Evolutionary conservation across 2,797 vertebrate genomes (phyloP).

Genomic region (Pogonophryne albipinna): DNA sequence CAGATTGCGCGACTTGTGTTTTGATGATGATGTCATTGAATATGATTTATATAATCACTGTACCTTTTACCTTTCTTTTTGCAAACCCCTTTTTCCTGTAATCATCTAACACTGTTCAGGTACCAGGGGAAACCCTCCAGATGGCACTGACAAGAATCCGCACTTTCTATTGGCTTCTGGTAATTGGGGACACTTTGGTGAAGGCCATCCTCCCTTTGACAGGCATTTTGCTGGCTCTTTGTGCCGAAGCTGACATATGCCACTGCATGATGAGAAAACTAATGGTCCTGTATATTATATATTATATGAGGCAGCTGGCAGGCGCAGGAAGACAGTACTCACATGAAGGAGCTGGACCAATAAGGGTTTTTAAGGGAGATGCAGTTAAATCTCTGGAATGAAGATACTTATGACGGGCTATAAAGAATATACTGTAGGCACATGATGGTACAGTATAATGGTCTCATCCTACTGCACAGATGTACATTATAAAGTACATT

Average conservation of each 20-base stretch:
- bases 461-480: not conserved
- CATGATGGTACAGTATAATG: not conserved
- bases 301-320: conserved; percentile 50
- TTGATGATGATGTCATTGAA: no score
- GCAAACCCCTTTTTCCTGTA: not conserved
- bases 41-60: no score
- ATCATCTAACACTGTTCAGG: conserved; percentile 24
- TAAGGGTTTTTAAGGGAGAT: conserved; percentile 25
- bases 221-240: conserved; percentile 72
- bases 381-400: conserved; percentile 11
- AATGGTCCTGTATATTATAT: conserved; percentile 62
- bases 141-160: conserved; percentile 76
- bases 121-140: conserved; percentile 59
- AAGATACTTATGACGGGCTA: conserved; percentile 12
- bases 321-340: conserved; percentile 22
- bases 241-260: conserved; percentile 75
- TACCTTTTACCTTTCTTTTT: not conserved
- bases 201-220: conserved; percentile 64
- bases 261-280: conserved; percentile 75
- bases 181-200: conserved; percentile 75
- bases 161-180: conserved; percentile 75
- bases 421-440: conserved; percentile 2
- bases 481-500: not conserved
- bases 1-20: no score
- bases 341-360: not conserved